Conservation (phyloP, 2,888 invertebrate species). For the Leptura quadrifasciata region DNA sequence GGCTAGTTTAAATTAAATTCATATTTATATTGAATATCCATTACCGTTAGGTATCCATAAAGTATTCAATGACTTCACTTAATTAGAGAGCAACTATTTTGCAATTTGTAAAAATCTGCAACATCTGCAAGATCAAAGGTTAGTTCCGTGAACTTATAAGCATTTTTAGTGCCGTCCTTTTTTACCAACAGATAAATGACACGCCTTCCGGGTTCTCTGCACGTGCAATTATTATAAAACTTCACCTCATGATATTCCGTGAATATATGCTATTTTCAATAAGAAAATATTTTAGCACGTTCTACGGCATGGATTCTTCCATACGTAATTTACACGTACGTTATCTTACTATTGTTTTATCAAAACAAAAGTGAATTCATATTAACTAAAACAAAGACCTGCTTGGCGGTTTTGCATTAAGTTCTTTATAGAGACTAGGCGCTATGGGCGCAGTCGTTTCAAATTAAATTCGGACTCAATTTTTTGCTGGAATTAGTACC, state of each 20-base stretch:
- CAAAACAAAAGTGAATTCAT: background rate
- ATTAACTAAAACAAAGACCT: too few relatives aligned
- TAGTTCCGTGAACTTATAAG: conserved; percentile 68
- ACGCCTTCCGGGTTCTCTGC: conserved; percentile 65
- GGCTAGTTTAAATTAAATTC: conserved; percentile 66
- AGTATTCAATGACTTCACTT: conserved; percentile 62
- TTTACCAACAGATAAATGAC: conserved; percentile 64
- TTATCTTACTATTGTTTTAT: conserved; percentile 1
- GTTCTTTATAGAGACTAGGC: too few relatives aligned
- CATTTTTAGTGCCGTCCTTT: conserved; percentile 64
- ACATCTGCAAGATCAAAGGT: conserved; percentile 67
- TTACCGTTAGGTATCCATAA: conserved; percentile 67
- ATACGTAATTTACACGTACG: conserved; percentile 11
- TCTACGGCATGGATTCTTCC: conserved; percentile 2
- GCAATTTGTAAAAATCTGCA: conserved; percentile 63
- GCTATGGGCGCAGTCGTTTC: too few relatives aligned
- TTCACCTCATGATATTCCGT: conserved; percentile 31
- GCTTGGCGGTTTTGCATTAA: too few relatives aligned
- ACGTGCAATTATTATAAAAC: conserved; percentile 57
- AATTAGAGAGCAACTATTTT: conserved; percentile 68
- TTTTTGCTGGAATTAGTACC: too few relatives aligned
- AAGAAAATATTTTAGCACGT: conserved; percentile 29
- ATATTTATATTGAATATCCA: conserved; percentile 68
- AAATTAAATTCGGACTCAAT: too few relatives aligned
- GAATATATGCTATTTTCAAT: conserved; percentile 34